phyloP scores from a whole-genome alignment of 2,797 vertebrate species.

The Telmatherina bonti region DNA sequence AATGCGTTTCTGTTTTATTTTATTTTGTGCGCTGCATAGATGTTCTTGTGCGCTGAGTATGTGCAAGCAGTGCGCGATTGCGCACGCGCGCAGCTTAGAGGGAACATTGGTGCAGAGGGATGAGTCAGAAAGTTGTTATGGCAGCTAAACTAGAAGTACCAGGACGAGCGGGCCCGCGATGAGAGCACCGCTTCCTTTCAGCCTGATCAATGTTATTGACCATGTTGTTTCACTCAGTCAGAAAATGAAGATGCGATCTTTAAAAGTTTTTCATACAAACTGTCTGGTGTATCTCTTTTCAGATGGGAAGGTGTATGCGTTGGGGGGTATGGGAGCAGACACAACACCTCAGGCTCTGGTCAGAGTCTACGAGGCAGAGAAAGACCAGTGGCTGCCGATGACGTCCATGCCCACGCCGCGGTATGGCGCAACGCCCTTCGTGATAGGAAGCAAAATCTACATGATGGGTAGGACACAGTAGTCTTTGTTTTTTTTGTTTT shows the following conservation, averaged over 20 bases:
- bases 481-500: neutral
- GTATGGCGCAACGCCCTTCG: constrained; percentile 91
- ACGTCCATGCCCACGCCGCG: constrained; percentile 96
- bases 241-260: neutral
- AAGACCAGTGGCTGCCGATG: constrained; percentile 91
- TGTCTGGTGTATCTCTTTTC: constrained; percentile 51
- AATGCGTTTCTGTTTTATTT: no score
- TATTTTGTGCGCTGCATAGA: no score
- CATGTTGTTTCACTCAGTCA: neutral
- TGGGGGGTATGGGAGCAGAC: constrained; percentile 95
- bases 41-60: no score
- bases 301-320: constrained; percentile 92
- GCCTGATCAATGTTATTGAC: neutral
- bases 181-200: constrained; percentile 10
- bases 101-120: no score
- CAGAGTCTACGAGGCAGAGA: constrained; percentile 90
- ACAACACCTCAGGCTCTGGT: constrained; percentile 93
- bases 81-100: no score
- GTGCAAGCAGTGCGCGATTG: no score
- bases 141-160: constrained; percentile 7
- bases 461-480: constrained; percentile 88
- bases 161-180: neutral
- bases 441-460: constrained; percentile 93
- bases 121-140: constrained; percentile 16
- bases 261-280: constrained; percentile 1